These are phyloP conservation scores for Capitulum mitella DNA, from an alignment of 2,888 invertebrate species.

Conservation along the genomic window DNA sequence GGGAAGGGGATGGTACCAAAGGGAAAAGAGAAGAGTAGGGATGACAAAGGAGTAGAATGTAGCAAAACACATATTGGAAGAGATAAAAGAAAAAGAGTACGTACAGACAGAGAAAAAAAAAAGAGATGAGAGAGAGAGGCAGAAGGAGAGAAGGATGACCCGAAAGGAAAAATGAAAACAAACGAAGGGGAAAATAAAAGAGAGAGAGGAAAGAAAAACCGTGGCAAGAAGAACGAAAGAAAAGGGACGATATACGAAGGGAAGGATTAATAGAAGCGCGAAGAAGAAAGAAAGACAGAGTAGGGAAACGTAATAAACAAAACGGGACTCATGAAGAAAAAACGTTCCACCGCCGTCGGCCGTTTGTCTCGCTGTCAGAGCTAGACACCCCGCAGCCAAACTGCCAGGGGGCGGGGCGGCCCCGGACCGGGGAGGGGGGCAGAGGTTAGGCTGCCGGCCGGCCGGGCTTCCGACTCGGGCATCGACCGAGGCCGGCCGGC, in stretches of 20 bases:
- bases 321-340: neutral
- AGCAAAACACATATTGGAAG: no score
- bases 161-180: neutral
- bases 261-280: no score
- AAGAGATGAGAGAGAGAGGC: no score
- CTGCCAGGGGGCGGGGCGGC: no score
- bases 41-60: neutral
- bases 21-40: neutral
- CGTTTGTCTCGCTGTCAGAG: neutral
- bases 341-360: neutral
- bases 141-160: no score
- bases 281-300: no score
- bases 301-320: neutral
- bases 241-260: neutral
- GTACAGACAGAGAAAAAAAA: no score
- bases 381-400: neutral
- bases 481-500: neutral
- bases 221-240: neutral
- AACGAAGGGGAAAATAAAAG: neutral
- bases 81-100: no score
- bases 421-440: neutral
- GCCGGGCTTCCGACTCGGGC: neutral
- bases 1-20: neutral
- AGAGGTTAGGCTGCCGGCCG: neutral
- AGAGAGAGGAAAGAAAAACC: neutral